Evolutionary conservation across 2,888 invertebrate species (phyloP), one percentile per base, ranked within the genome.

Genomic region (Tachina grossa): DNA sequence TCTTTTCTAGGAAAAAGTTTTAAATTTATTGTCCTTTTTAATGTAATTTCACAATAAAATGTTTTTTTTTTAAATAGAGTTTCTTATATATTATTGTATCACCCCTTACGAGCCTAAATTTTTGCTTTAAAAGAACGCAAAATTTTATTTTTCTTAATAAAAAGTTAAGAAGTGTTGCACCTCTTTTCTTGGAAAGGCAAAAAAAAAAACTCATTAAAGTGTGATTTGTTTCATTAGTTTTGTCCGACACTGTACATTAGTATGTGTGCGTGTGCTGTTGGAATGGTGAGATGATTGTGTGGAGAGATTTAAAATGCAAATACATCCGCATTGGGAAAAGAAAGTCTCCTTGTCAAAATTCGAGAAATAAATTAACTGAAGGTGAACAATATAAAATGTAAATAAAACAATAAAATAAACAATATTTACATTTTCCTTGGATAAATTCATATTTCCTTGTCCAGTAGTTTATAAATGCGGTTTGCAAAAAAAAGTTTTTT

Each of bases 381-480:
- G 77, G 85, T 83, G 77, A 83, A 80, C 77, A 80, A 72, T 57
- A 68, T 57, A 68, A 85, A 47, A 47, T 47, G 22, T 59, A 39
- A 39, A 59, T 47, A 63, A 49, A 80, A 74, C 65, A 68, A 68
- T 16, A 55, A 57, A 75, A 84, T 65, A 85, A 86, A 85, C 57
- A 59, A 75, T 85, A 86, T 80, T 86, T 87, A 87, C 87, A 77
- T 87, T 87, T 84, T 87, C 87, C 86, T 87, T 87, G 75, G 87
- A 86, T 80, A 86, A 85, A 87, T 87, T 87, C 87, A 87, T 87
- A 74, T 76, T 85, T 85, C 83, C 83, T 76, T 78, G 77, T 81
- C 82, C 82, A 82, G 83, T 66, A 11, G 77, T 57, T 66, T 79
- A n/a, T 13, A 31, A 74, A 57, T 57, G 47, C 57, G 49, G 47